Evolutionary conservation across 2,888 invertebrate species (phyloP), one percentile per base, ranked within the genome.

Genomic region (Cataglyphis albicans): DNA sequence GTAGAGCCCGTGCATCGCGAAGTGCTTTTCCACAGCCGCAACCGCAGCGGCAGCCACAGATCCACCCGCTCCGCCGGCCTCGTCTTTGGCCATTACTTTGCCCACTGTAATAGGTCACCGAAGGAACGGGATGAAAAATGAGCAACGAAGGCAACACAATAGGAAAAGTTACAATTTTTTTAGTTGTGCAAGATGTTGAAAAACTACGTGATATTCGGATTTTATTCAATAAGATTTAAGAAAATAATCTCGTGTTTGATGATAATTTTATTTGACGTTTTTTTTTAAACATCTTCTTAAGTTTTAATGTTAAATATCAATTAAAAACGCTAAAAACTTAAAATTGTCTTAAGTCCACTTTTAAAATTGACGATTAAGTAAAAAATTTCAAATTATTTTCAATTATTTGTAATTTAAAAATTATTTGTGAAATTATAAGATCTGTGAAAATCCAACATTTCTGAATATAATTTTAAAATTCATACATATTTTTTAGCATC

Each of bases 1-100:
- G 81, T 94, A 94, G 55, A 94, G 91, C 57, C 93, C 93, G 82
- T 94, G 94, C 92, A 94, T 94, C 48, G 92, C 94, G 78, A 94
- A 94, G 82, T 94, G 94, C 80, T 94, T 94, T 74, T 94, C 94
- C 67, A 92, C 94, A 15, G 93, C 93, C 12, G 92, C 94, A 29
- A 92, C 93, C 18, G 93, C 93, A 4, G 93, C 93, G 12, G 93
- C 93, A 18, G 92, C 91, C 29, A 81, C 92, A 57, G 94, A 91
- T 61, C 92, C 92, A 41, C 93, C 91, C 7, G 92, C 87, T 78
- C 92, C 92, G 65, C 89, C 91, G 32, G 90, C 84, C 72, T 94
- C 94, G 52, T 94, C 94, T 86, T 94, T 94, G 74, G 89, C 87
- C 93, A 94, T 93, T 67, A 92, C 92, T 87, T 93, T 94, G 72